Base-by-base conservation (phyloP, 2,797 vertebrate genomes). In the Darevskia nairensis region DNA sequence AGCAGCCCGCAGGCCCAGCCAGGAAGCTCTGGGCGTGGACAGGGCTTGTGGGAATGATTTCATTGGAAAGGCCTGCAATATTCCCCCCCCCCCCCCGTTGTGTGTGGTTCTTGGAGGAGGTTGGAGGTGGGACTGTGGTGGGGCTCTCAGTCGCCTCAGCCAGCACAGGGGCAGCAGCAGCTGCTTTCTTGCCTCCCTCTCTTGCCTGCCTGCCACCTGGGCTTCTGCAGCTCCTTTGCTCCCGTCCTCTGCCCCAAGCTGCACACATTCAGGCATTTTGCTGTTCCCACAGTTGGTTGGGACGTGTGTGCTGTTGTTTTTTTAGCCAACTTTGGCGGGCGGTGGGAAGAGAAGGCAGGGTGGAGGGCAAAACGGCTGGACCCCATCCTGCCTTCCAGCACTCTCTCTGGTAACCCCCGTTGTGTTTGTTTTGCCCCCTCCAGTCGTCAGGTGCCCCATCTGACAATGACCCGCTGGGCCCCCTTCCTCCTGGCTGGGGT, bases 401-500 rank as follows among this genome's bases (percentile, higher is more conserved):
- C 21, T 15, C 23, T 0, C 23, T 86, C 88, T 44, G 78, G 92
- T 89, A 82, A 92, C 61, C 61, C 0, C 11, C 74, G 29, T 90
- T 6, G 94, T 72, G 15, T 69, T 90, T 94, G 86, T 82, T 96
- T 95, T 93, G 98, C 91, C 97, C 95, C 94, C 91, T 97, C 88
- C 97, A 99, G 99, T 97, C 98, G 1, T 98, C 98, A 0, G 97
- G 98, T 5, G 93, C 97, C 86, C 96, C 97, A 0, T 97, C 97
- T 1, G 98, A 99, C 95, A 99, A 99, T 97, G 99, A 99, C 95
- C 98, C 98, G 84, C 96, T 99, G 23, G 99, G 99, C 86, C 93
- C 98, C 17, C 97, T 99, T 94, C 98, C 98, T 96, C 96, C 98
- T 0, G 99, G 99, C 97, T 99, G 99, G 99, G 99, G 99, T 99